Evolutionary conservation across 2,113 vertebrate genomes (phyloP).

Genomic region (Phalacrocorax pelagicus): DNA sequence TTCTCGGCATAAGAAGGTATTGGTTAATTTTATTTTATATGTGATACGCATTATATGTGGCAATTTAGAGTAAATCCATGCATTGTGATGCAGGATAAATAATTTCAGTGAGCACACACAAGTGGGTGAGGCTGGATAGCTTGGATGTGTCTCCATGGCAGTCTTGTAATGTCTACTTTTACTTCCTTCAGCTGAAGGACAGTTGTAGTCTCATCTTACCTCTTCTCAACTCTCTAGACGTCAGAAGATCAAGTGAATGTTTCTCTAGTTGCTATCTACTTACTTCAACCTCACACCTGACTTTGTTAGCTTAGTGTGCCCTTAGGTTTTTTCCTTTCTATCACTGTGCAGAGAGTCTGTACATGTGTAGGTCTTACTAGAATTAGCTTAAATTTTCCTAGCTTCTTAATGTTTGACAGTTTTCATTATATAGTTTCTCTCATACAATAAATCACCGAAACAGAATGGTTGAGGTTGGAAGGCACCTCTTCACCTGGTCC

Average conservation of each 20-base stretch:
- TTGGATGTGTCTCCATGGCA: not conserved
- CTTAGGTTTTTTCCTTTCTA: not conserved
- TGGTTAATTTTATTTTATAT: not conserved
- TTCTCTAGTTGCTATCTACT: not conserved
- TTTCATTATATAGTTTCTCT: not conserved
- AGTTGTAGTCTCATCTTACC: not conserved
- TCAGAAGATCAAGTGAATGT: not conserved
- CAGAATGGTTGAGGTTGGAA: not conserved
- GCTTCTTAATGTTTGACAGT: not conserved
- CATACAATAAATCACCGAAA: not conserved
- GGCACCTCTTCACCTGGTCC: not conserved
- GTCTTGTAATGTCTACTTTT: not conserved
- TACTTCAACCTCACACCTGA: not conserved
- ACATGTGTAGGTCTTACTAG: not conserved
- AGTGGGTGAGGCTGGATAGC: not conserved
- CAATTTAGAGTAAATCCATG: not conserved
- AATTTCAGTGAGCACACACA: not conserved
- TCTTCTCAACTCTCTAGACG: not conserved
- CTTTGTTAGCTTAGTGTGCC: not conserved
- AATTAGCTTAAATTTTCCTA: not conserved
- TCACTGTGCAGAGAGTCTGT: not conserved
- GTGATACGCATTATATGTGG: not conserved
- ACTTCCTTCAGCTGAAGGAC: not conserved
- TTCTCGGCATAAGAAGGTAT: not conserved
- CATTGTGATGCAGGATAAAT: not conserved